Conservation (phyloP, 2,113 vertebrate genomes). For the Myiozetetes cayanensis region DNA sequence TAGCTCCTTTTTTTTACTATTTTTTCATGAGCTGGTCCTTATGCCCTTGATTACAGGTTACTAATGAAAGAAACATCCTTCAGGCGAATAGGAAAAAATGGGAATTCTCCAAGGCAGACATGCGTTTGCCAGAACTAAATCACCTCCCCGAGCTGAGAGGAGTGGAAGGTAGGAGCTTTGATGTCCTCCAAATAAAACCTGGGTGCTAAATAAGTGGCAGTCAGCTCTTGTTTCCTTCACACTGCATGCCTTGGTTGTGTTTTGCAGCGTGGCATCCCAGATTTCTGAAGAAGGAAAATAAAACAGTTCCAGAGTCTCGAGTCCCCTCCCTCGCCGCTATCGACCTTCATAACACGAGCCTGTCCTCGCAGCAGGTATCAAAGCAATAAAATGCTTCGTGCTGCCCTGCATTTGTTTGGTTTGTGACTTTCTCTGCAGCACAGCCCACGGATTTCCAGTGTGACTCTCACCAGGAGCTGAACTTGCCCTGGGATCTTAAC, state of each 20-base stretch:
- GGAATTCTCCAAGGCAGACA: conserved; percentile 66
- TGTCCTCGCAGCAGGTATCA: conserved; percentile 70
- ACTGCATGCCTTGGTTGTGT: not conserved
- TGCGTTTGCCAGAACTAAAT: conserved; percentile 74
- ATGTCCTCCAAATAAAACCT: not conserved
- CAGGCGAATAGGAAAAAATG: conserved; percentile 70
- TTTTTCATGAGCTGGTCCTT: not conserved
- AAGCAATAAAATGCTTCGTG: not conserved
- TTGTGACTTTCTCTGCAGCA: not conserved
- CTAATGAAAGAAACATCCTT: conserved; percentile 68
- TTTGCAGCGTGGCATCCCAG: conserved; percentile 67
- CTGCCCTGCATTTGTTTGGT: not conserved
- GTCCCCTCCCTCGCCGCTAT: conserved; percentile 75
- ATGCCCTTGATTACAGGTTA: conserved; percentile 49
- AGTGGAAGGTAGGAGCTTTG: conserved; percentile 58
- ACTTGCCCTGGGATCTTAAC: not conserved
- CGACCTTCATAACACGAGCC: conserved; percentile 60
- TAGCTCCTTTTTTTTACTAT: not conserved
- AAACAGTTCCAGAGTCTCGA: conserved; percentile 62
- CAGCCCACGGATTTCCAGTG: not conserved
- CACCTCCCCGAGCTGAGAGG: conserved; percentile 74
- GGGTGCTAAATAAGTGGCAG: not conserved
- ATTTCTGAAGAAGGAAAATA: conserved; percentile 72
- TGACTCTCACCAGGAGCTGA: not conserved
- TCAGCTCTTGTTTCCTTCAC: not conserved